Evolutionary conservation across 2,888 invertebrate species (phyloP).

Genomic region (Pterobdella sp.): DNA sequence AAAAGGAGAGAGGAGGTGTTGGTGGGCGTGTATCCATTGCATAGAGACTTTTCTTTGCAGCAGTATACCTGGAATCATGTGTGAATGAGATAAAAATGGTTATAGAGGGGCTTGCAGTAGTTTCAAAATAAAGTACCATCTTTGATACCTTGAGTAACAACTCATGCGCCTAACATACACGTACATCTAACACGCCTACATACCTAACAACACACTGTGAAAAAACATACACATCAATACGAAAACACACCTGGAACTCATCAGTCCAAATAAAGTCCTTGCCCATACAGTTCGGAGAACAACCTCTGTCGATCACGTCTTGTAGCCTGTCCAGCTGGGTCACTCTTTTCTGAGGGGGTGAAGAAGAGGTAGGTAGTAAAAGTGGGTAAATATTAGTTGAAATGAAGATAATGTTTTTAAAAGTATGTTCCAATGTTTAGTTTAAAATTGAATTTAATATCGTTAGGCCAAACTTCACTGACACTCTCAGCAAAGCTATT

Average conservation of each 20-base stretch:
- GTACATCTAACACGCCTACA: background rate
- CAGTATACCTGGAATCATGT: conserved; percentile 32
- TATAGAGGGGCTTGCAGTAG: background rate
- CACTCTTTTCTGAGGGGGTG: conserved; percentile 37
- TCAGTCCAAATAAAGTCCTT: conserved; percentile 38
- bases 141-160: no score
- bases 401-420: no score
- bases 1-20: background rate
- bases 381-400: no score
- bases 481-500: no score
- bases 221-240: background rate
- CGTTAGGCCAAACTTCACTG: no score
- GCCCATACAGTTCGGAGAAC: conserved; percentile 36
- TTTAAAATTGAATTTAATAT: no score
- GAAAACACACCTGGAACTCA: conserved; percentile 33
- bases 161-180: background rate
- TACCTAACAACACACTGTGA: background rate
- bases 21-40: conserved; percentile 30
- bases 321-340: conserved; percentile 35
- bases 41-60: conserved; percentile 32
- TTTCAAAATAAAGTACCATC: no score
- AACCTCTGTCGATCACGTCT: conserved; percentile 38
- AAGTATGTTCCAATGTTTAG: no score
- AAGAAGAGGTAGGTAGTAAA: no score
- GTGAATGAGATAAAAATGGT: background rate